Evolutionary conservation across 2,797 vertebrate genomes (phyloP).

Genomic region (Naso thynnoides): DNA sequence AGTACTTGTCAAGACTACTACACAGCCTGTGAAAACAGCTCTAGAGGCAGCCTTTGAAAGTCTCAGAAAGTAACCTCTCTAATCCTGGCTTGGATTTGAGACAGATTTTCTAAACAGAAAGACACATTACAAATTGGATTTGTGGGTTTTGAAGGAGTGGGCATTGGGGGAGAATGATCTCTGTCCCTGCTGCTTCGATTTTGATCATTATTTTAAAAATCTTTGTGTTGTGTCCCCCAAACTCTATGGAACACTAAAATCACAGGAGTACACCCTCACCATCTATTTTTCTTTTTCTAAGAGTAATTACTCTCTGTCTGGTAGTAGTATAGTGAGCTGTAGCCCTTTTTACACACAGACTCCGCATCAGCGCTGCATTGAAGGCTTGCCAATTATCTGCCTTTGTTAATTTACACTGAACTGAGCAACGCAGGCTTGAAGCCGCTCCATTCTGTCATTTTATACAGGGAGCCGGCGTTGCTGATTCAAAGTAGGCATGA

Average conservation of each 20-base stretch:
- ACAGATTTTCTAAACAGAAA: neutral
- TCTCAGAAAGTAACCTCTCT: constrained; percentile 9
- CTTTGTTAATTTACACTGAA: no score
- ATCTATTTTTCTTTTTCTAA: neutral
- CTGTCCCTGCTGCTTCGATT: neutral
- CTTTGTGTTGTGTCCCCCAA: neutral
- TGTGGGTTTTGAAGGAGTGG: neutral
- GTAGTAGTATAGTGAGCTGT: neutral
- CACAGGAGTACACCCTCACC: neutral
- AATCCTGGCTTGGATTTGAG: neutral
- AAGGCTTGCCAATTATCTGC: no score
- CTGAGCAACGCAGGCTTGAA: no score
- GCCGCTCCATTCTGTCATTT: no score
- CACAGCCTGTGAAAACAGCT: neutral
- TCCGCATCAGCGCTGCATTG: no score
- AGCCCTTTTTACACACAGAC: no score
- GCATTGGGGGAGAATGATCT: neutral
- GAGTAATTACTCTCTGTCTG: neutral
- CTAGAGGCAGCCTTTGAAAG: neutral
- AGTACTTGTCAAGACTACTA: neutral
- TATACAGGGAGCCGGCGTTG: no score
- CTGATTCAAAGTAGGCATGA: no score
- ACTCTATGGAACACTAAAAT: neutral
- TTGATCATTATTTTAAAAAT: neutral
- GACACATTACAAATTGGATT: constrained; percentile 2